phyloP scores from a whole-genome alignment of 2,888 invertebrate species.

The Apoderus coryli region DNA sequence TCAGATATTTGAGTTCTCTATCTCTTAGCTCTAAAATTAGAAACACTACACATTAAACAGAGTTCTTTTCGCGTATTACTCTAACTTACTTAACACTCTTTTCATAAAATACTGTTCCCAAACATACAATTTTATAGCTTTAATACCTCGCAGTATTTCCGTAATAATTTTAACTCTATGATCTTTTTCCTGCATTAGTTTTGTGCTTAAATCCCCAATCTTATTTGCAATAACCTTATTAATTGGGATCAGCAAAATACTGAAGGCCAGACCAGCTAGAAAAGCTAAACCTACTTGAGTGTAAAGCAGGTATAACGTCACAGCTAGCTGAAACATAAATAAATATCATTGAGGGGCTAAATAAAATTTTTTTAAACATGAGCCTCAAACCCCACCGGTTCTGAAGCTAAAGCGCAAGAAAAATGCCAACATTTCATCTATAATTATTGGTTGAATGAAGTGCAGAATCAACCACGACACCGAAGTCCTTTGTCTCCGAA shows the following conservation, averaged over 20 bases:
- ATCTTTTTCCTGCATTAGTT: constrained; percentile 88
- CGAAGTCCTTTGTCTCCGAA: too few species aligned
- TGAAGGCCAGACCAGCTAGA: constrained; percentile 77
- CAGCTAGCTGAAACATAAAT: constrained; percentile 49
- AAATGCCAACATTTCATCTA: too few species aligned
- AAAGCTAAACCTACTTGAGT: constrained; percentile 83
- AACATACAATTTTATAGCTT: constrained; percentile 79
- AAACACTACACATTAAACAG: too few species aligned
- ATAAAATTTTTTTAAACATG: too few species aligned
- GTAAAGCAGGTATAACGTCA: constrained; percentile 72
- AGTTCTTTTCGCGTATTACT: too few species aligned
- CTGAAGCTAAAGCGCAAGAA: too few species aligned
- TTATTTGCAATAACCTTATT: constrained; percentile 81
- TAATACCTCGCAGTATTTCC: constrained; percentile 77
- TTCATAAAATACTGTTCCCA: constrained; percentile 83
- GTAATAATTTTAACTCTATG: constrained; percentile 71
- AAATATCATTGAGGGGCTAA: not conserved
- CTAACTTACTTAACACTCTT: constrained; percentile 48
- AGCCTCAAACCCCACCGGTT: too few species aligned
- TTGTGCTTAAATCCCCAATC: constrained; percentile 71
- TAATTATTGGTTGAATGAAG: too few species aligned
- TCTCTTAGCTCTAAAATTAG: constrained; percentile 42
- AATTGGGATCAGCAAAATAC: constrained; percentile 78
- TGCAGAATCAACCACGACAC: too few species aligned
- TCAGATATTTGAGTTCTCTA: constrained; percentile 62